Base-by-base conservation (phyloP, 2,888 invertebrate genomes). In the Lypha dubia region DNA sequence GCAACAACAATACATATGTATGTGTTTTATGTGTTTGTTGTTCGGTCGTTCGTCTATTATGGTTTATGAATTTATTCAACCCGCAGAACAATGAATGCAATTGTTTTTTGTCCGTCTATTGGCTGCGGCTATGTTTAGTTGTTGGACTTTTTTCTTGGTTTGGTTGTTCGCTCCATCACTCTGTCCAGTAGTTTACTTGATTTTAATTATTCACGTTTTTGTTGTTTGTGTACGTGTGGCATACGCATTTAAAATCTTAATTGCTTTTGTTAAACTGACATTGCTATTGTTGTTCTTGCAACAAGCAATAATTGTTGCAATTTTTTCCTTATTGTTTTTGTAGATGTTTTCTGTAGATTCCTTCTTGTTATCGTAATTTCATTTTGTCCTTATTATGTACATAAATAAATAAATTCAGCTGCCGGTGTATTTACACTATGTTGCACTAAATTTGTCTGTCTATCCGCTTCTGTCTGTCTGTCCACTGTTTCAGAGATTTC, bases 161-260 rank as follows among this genome's bases (percentile, higher is more conserved):
- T 44, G 51, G 41, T 46, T 28, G 35, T 3, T 67, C 35, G 76
- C 28, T 73, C 56, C 49, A 73, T 65, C 51, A 44, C 41, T 70
- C 58, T 38, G 56, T 58, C 65, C 44, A 56, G 70, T 65, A 63
- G 35, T 83, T 73, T 67, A 46, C 35, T 75, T 56, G 65, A 60
- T 77, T 67, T 76, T 63, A 63, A 46, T 56, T 65, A 20, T 20
- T 44, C n/a, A n/a, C n/a, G 6, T 7, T 63, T 32, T 35, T 38
- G 17, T 15, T 67, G 17, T 75, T 44, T 68, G 35, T 62, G 46
- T 74, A 73, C 79, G 60, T 80, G 80, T 67, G 77, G 68, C 81
- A 81, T 62, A 84, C 84, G 77, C 81, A 84, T 84, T 77, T 84
- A 79, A 80, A 84, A 84, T 84, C 63, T 81, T 84, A 84, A 84